Evolutionary conservation across 2,797 vertebrate species (phyloP), one percentile per base, ranked within the genome.

Genomic region (Sebastes dallii): DNA sequence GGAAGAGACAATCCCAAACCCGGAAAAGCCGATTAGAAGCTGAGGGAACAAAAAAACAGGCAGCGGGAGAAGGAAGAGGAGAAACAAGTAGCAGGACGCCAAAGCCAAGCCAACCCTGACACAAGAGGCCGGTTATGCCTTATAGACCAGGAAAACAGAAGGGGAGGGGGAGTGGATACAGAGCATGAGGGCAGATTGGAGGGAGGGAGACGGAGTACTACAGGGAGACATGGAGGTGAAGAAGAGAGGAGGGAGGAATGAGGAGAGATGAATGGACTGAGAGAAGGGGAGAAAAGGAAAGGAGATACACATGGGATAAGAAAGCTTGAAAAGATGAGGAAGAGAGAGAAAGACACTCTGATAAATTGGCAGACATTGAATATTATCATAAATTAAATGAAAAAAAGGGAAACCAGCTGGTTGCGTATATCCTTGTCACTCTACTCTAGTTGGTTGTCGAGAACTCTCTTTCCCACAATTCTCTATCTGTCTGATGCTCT

Each of bases 21-120:
- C 78, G 54, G 91, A 90, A 94, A 94, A 94, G 91, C 93, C 89
- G 91, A 93, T 94, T 93, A 94, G 89, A 89, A 88, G 88, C 86
- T 88, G 80, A 88, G 88, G 86, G 88, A 91, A 92, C 86, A 91
- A 93, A 93, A 92, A 80, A 86, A 20, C 75, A 84, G 85, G 88
- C 87, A 78, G 84, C 22, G 32, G 75, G 75, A 91, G 82, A 86
- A 80, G 73, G 79, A 84, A 77, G 70, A 86, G 61, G 34, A 83
- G 85, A 87, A 86, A 92, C 81, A 82, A 85, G 79, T 58, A 86
- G 80, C 75, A 84, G 81, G 91, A 82, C 74, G 81, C 34, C 82
- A 84, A 87, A 88, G 81, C 88, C 84, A 89, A 89, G 83, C 67
- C 84, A 86, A 86, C 81, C 91, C 87, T 89, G 90, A 93, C 89